Base-by-base conservation (phyloP, 2,888 invertebrate genomes). In the Agelastica alni region DNA sequence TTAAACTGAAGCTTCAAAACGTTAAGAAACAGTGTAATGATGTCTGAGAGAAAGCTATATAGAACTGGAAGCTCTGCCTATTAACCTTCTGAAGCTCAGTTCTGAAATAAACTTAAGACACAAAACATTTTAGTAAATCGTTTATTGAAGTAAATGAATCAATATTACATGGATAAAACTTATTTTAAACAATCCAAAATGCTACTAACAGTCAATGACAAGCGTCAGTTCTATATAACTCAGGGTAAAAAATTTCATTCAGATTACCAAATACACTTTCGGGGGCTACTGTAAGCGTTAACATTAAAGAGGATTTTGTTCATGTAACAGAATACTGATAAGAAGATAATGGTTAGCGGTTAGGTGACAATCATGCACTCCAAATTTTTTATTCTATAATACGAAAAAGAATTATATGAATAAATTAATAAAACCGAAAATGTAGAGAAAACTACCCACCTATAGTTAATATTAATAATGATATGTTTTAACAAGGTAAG, bases 51-150 rank as follows among this genome's bases (percentile, higher is more conserved):
- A 63, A 72, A 73, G 75, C 73, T 76, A 77, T 77, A 77, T 77
- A 77, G 77, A 77, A 77, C 77, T 77, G 75, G 71, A 69, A 68
- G 70, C 70, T 34, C 34, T 53, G 53, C 55, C 51, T 36, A 51
- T 65, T 69, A 75, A 75, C 75, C 74, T 76, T 75, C 75, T 76
- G 75, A 76, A 76, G 75, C 75, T 71, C 71, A 70, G 72, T 63
- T 68, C 63, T 69, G 67, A 63, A 71, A 63, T 63, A 67, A 70
- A 70, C 64, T 57, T 69, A 69, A 63, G 67, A 67, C 54, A 66
- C 57, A 59, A n/a, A n/a, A n/a, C n/a, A n/a, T n/a, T 56, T 61
- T 59, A 59, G 61, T 61, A 66, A 47, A 62, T 53, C 47, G 53
- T 68, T 68, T 66, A 68, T 68, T 69, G 58, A 52, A 57, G 58